Percentiles rank a stretch among this genome's conserved stretches.
Conservation (phyloP, 2,797 vertebrate genomes). For the Pteropus rufus region DNA sequence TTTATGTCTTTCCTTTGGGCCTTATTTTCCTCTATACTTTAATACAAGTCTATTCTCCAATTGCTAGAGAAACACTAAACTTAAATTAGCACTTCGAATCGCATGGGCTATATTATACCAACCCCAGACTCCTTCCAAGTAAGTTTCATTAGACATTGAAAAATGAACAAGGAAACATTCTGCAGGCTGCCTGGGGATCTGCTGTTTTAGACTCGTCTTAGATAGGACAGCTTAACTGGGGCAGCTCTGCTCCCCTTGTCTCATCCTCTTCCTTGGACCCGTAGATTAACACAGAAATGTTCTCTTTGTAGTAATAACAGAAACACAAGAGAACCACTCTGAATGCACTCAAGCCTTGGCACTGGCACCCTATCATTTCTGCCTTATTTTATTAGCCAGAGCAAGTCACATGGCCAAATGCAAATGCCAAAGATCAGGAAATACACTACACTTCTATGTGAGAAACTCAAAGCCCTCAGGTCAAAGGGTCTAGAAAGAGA, state of each 20-base stretch:
- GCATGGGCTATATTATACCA: neutral
- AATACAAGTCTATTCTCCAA: neutral
- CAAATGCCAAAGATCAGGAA: neutral
- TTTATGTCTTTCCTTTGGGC: neutral
- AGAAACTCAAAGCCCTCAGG: neutral
- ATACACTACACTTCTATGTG: neutral
- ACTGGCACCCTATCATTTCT: neutral
- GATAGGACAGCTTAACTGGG: neutral
- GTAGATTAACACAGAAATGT: neutral
- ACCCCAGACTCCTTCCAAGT: neutral
- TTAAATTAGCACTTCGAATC: neutral
- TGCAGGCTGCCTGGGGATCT: neutral
- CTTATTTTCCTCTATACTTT: neutral
- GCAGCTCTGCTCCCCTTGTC: fast-evolving
- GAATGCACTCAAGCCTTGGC: neutral
- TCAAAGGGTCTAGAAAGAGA: neutral
- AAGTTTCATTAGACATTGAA: neutral
- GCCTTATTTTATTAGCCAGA: neutral
- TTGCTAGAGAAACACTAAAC: neutral
- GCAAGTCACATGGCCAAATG: neutral
- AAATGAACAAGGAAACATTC: neutral
- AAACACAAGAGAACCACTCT: neutral
- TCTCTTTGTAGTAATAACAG: no score
- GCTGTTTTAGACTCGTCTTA: neutral
- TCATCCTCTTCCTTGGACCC: neutral